These are phyloP conservation scores for Caenorhabditis zanzibari DNA, from an alignment of 2,888 invertebrate species.

Conservation along the genomic window DNA sequence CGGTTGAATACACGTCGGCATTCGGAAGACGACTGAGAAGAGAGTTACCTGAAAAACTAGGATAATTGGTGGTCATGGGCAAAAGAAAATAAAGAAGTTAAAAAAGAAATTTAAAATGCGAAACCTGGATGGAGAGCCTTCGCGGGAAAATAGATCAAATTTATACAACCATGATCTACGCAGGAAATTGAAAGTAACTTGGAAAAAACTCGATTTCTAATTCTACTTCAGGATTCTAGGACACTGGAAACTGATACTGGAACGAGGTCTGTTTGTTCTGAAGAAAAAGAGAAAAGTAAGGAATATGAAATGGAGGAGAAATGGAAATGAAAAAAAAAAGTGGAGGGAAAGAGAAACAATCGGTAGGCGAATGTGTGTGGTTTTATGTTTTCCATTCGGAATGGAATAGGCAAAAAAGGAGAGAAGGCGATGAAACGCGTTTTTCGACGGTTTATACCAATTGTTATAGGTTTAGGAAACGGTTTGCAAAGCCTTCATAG, in stretches of 20 bases:
- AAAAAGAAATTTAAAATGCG: background rate
- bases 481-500: constrained; percentile 4
- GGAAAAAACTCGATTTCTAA: no score
- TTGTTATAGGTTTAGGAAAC: background rate
- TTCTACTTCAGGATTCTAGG: no score
- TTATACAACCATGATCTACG: no score
- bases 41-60: background rate
- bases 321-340: constrained; percentile 16
- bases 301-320: constrained; percentile 1
- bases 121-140: background rate
- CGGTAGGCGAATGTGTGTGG: constrained; percentile 23
- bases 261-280: background rate
- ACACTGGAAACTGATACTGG: background rate
- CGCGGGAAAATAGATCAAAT: no score
- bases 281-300: background rate
- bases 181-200: no score
- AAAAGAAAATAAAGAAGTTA: background rate
- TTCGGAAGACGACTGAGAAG: background rate
- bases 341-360: constrained; percentile 25
- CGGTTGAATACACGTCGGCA: constrained; percentile 32
- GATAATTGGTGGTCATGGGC: background rate
- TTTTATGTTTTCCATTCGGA: constrained; percentile 38
- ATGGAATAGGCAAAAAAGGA: constrained; percentile 19
- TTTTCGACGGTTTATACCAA: constrained; percentile 21
- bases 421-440: constrained; percentile 24